These are phyloP conservation scores for Erebia epiphron DNA, from an alignment of 2,888 invertebrate genomes.

Conservation along the genomic window DNA sequence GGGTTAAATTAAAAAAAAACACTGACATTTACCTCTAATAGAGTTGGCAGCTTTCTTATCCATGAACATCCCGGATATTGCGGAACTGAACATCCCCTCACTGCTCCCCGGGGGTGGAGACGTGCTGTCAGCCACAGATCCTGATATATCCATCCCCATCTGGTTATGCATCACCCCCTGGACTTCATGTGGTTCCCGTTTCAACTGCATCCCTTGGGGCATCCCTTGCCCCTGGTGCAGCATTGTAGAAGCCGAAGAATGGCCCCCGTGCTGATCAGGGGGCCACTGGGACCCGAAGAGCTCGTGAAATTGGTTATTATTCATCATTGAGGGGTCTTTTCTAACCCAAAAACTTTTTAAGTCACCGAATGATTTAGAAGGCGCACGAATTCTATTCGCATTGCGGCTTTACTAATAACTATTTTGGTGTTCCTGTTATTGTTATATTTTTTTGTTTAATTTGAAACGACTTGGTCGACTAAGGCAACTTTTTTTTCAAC, in stretches of 20 bases:
- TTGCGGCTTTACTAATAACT: conserved; percentile 63
- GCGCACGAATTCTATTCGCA: conserved; percentile 74
- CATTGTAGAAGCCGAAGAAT: conserved; percentile 75
- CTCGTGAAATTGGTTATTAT: conserved; percentile 77
- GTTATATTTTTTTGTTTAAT: conserved; percentile 39
- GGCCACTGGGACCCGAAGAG: conserved; percentile 80
- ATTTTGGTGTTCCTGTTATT: conserved; percentile 42
- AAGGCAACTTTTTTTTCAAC: conserved; percentile 72
- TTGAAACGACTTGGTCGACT: conserved; percentile 71
- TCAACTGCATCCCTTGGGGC: conserved; percentile 67
- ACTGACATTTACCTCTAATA: conserved; percentile 82
- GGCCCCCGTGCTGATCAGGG: conserved; percentile 77
- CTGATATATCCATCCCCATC: conserved; percentile 69
- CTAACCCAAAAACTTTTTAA: conserved; percentile 52
- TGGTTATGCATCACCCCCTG: conserved; percentile 65
- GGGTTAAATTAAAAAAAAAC: conserved; percentile 30
- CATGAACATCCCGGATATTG: conserved; percentile 77
- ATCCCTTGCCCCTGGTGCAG: conserved; percentile 64
- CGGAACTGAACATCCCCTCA: conserved; percentile 74
- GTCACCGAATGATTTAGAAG: conserved; percentile 62
- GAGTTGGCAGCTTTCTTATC: conserved; percentile 85
- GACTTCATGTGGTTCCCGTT: conserved; percentile 69
- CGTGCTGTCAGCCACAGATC: conserved; percentile 83
- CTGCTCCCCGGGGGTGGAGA: conserved; percentile 82
- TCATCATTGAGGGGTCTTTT: conserved; percentile 59